Evolutionary conservation across 1,140 invertebrate species (phyloP).

Genomic region (Brachionus rubens): DNA sequence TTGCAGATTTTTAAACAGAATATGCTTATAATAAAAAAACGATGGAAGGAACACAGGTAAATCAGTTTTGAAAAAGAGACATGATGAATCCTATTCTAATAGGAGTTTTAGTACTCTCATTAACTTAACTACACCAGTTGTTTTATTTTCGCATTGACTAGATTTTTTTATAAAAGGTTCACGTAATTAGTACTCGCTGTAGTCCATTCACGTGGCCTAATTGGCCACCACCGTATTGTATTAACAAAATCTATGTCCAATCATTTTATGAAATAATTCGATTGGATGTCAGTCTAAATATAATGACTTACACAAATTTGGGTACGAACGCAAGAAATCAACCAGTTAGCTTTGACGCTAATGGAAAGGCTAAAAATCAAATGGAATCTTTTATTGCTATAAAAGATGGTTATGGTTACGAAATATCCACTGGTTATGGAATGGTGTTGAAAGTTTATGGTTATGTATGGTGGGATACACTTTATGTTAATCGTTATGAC

Average conservation of each 20-base stretch:
- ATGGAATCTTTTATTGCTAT: background rate
- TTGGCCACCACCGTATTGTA: background rate
- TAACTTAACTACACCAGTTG: too few species aligned
- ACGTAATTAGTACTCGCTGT: background rate
- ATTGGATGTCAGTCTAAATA: background rate
- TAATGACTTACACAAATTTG: background rate
- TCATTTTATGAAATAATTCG: background rate
- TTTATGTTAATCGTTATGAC: slow-evolving; percentile 1
- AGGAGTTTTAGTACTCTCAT: too few species aligned
- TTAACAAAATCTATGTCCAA: slow-evolving; percentile 13
- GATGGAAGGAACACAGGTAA: too few species aligned
- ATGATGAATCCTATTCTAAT: too few species aligned
- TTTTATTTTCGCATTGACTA: too few species aligned
- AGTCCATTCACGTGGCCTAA: background rate
- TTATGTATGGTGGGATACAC: background rate
- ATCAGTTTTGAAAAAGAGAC: too few species aligned
- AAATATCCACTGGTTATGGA: background rate
- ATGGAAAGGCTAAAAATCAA: background rate
- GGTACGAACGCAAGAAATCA: background rate
- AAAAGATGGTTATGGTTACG: background rate
- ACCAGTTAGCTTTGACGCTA: background rate
- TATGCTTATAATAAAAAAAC: background rate
- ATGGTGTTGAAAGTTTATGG: background rate
- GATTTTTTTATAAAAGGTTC: background rate
- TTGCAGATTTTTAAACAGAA: background rate